Conservation (phyloP, 2,888 invertebrate species). For the Conchocele bisecta region DNA sequence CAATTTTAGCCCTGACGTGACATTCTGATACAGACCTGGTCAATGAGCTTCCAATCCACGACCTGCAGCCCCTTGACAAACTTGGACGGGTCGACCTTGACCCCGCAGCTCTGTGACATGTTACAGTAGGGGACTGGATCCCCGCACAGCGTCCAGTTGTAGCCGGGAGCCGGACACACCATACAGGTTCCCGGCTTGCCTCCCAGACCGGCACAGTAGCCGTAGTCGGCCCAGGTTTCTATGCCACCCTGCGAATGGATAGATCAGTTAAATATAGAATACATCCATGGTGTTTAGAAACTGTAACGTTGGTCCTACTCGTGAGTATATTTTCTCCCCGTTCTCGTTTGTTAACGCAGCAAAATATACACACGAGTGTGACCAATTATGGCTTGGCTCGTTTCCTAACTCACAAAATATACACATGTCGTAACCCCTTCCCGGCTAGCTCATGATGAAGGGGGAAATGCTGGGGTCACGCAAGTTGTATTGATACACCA, state of each 20-base stretch:
- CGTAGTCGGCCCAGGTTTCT: constrained; percentile 69
- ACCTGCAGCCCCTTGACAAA: constrained; percentile 75
- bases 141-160: constrained; percentile 75
- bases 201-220: constrained; percentile 72
- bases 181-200: constrained; percentile 68
- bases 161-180: constrained; percentile 72
- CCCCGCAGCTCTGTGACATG: constrained; percentile 74
- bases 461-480: too few relatives aligned
- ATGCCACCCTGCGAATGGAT: constrained; percentile 79
- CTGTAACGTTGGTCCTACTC: too few relatives aligned
- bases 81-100: constrained; percentile 69
- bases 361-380: too few relatives aligned
- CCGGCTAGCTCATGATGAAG: too few relatives aligned
- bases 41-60: constrained; percentile 71
- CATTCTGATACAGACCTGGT: constrained; percentile 51
- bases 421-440: too few relatives aligned
- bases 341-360: too few relatives aligned
- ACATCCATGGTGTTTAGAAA: too few relatives aligned
- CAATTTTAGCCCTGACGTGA: not conserved
- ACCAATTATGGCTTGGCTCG: too few relatives aligned
- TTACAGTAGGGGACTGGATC: constrained; percentile 74
- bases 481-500: too few relatives aligned
- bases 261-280: too few relatives aligned
- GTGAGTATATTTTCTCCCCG: too few relatives aligned
- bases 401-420: too few relatives aligned